A percentile compares a stretch with the other conserved stretches of the same genome.
Evolutionary conservation across 1,140 invertebrate genomes (phyloP).

Genomic region (Drosophila subobscura): DNA sequence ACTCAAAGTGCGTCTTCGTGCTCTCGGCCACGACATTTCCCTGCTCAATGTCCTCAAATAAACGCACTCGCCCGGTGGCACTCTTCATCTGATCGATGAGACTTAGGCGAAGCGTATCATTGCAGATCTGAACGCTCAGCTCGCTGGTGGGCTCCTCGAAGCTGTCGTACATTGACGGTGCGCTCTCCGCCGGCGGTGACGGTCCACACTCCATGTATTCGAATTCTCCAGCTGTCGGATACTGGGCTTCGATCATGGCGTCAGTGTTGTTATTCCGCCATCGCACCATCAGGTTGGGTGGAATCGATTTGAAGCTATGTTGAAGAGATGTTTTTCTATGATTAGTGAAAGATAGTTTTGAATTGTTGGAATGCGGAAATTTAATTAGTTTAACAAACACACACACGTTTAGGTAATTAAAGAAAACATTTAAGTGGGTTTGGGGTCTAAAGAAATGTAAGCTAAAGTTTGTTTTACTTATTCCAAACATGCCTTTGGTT

Average conservation of each 20-base stretch:
- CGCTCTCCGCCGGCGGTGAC: conserved; percentile 89
- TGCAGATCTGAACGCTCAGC: conserved; percentile 89
- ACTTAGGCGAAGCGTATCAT: conserved; percentile 88
- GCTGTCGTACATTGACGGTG: conserved; percentile 89
- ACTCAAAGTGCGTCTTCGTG: conserved; percentile 84
- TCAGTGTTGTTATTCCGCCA: conserved; percentile 84
- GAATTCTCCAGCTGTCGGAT: conserved; percentile 87
- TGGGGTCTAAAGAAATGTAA: too few relatives aligned
- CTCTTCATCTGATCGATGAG: conserved; percentile 89
- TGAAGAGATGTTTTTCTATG: background rate
- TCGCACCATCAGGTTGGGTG: conserved; percentile 83
- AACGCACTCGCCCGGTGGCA: conserved; percentile 86
- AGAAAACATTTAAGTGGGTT: too few relatives aligned
- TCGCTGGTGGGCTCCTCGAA: conserved; percentile 89
- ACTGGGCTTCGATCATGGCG: conserved; percentile 87
- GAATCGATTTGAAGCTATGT: conserved; percentile 82
- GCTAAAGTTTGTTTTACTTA: too few relatives aligned
- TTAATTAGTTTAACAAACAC: background rate
- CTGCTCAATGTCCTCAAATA: conserved; percentile 89
- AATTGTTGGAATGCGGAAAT: background rate
- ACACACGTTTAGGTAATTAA: too few relatives aligned
- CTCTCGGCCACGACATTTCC: conserved; percentile 86
- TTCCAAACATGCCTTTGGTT: too few relatives aligned
- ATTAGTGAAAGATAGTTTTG: conserved; percentile 6
- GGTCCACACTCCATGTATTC: conserved; percentile 90